Conservation (phyloP, 2,797 vertebrate species). For the Cygnus olor region DNA sequence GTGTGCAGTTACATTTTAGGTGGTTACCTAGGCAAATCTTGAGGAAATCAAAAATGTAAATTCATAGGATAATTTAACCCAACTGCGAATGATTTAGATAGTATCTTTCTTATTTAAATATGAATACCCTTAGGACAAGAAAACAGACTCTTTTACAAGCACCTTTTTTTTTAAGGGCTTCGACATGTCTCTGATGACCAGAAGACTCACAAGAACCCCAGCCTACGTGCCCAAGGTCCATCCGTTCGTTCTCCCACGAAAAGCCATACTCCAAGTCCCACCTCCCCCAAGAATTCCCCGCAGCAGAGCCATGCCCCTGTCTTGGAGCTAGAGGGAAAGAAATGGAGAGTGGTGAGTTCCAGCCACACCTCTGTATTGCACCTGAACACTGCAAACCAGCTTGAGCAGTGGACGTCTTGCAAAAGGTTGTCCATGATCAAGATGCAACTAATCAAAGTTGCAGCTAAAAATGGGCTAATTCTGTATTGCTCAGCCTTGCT, state of each 20-base stretch:
- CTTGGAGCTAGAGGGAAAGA: constrained; percentile 95
- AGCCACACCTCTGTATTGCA: background rate
- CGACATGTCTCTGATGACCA: constrained; percentile 90
- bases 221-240: constrained; percentile 81
- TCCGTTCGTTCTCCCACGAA: constrained; percentile 77
- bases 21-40: background rate
- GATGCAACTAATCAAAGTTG: background rate
- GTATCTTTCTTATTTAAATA: background rate
- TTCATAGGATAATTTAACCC: background rate
- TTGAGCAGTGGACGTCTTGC: background rate
- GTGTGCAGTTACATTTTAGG: background rate
- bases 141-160: background rate
- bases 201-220: constrained; percentile 95
- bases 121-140: background rate
- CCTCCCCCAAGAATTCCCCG: constrained; percentile 60
- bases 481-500: background rate
- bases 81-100: background rate
- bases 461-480: background rate
- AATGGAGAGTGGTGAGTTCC: constrained; percentile 95
- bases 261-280: constrained; percentile 70
- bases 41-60: background rate
- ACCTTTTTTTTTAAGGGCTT: constrained; percentile 80
- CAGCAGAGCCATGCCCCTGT: constrained; percentile 84
- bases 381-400: background rate
- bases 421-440: background rate